Evolutionary conservation across 1,140 invertebrate genomes (phyloP), one percentile per base, ranked within the genome.

Genomic region (Conus ventricosus): DNA sequence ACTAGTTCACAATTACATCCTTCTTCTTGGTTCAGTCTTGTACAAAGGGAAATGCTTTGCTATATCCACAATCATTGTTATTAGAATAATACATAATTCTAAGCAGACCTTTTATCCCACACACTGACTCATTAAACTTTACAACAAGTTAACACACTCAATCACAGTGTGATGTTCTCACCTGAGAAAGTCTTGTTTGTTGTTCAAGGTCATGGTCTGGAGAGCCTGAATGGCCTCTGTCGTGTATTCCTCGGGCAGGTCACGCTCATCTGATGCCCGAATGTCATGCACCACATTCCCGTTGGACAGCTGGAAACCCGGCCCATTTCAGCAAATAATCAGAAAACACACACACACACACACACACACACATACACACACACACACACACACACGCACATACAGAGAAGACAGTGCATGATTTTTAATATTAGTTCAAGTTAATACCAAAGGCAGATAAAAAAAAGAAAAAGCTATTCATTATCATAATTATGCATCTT

Each of bases 191-290:
- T 87, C 85, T 10, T 54, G 67, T 39, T 57, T 87, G 71, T 55
- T 87, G 39, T 78, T 87, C 8, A 87, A 51, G 85, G 85, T 27
- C 85, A 87, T 87, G 53, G 23, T 87, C 75, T 87, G 85, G 10
- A 87, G 75, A 17, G 85, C 85, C 27, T 87, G 85, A 20, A 87
- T 87, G 53, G 85, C 85, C 23, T 87, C 85, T 13, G 85, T 87
- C 8, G 85, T 87, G 54, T 87, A 87, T 27, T 87, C 85, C 13
- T 80, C 75, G 27, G 85, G 85, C 17, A 87, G 54, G 39, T 75
- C n/a, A 5, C 85, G 85, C 20, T 87, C 71, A 57, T 87, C 85
- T n/a, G 75, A 78, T 8, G 20, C 11, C 23, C 67, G 67, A n/a
- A 71, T 71, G 67, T 71, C 67, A 71, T 87, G 71, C n/a, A 75